Evolutionary conservation across 2,797 vertebrate species (phyloP).

Genomic region (Emys orbicularis): DNA sequence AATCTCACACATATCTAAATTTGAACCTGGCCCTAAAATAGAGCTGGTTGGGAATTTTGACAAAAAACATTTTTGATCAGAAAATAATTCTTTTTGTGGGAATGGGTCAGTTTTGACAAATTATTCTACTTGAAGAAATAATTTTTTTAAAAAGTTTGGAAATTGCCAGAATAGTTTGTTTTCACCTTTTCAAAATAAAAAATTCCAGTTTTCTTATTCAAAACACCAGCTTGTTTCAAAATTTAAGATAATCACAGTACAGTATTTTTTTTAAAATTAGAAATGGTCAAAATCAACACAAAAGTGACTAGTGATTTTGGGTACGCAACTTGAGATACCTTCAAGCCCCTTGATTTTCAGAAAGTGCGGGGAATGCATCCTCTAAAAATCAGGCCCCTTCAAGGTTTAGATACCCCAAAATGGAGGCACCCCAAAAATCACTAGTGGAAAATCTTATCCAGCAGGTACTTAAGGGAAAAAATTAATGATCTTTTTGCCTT

Average conservation of each 20-base stretch:
- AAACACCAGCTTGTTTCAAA: not conserved
- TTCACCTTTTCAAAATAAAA: not conserved
- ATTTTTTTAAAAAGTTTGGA: not conserved
- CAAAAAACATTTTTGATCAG: fast-evolving
- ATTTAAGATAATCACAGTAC: not conserved
- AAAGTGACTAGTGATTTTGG: not conserved
- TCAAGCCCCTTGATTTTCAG: not conserved
- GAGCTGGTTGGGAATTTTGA: not conserved
- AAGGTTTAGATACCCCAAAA: not conserved
- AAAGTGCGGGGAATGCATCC: not conserved
- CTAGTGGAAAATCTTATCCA: not conserved
- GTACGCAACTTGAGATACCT: not conserved
- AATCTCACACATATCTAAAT: not conserved
- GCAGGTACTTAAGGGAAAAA: not conserved
- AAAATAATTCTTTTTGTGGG: not conserved
- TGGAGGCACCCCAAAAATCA: not conserved
- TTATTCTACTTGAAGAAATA: not conserved
- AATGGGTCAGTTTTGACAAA: fast-evolving
- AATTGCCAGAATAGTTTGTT: not conserved
- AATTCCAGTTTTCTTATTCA: not conserved
- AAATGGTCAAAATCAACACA: not conserved
- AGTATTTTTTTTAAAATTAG: not conserved
- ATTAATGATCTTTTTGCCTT: not conserved
- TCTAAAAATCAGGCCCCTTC: not conserved
- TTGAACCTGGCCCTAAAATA: fast-evolving